A percentile compares a stretch with the other conserved stretches of the same genome.
These are phyloP conservation scores for Poliocrania exsul DNA, from an alignment of 2,797 vertebrate species.

Conservation along the genomic window DNA sequence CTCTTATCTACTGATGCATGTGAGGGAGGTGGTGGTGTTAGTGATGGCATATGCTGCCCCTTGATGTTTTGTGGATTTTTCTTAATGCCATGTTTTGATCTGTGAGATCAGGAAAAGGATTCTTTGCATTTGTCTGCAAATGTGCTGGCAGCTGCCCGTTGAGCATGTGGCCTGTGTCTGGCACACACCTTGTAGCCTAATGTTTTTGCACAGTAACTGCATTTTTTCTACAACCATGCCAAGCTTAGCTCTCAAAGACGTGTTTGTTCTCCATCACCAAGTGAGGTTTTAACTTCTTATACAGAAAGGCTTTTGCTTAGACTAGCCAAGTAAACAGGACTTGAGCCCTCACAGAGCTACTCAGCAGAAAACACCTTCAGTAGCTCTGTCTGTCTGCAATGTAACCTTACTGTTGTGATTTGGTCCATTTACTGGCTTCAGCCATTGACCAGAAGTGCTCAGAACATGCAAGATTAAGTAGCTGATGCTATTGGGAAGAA, in stretches of 20 bases:
- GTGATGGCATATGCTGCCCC: background rate
- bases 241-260: background rate
- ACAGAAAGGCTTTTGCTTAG: background rate
- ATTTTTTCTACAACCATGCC: background rate
- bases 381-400: background rate
- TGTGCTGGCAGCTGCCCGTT: background rate
- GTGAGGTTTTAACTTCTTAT: background rate
- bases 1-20: conserved; percentile 15
- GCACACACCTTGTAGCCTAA: background rate
- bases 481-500: background rate
- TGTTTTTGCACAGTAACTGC: background rate
- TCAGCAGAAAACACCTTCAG: background rate
- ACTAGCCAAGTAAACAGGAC: background rate
- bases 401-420: background rate
- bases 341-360: background rate
- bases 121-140: background rate
- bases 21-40: background rate
- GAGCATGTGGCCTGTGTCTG: background rate
- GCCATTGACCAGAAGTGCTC: background rate
- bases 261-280: background rate
- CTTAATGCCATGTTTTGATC: background rate
- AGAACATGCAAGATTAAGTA: background rate
- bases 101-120: background rate
- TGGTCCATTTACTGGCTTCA: background rate
- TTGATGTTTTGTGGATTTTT: background rate